Conservation (phyloP, 2,113 vertebrate species). For the Nyctereutes procyonoides region DNA sequence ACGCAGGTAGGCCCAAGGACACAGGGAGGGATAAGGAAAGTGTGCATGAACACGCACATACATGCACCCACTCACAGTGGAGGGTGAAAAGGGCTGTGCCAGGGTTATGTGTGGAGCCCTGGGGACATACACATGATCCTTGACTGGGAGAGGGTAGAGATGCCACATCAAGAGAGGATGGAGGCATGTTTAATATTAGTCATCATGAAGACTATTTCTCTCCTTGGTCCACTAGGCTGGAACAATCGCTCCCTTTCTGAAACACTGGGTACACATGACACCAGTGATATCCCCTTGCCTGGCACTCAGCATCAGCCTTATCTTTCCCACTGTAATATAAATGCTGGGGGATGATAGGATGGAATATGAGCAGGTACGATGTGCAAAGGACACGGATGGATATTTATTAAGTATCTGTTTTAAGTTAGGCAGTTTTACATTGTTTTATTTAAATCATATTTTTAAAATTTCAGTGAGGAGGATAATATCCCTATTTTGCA, state of each 20-base stretch:
- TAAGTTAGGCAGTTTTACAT: neutral
- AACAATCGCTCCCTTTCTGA: neutral
- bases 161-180: neutral
- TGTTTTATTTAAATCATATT: constrained; percentile 41
- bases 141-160: neutral
- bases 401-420: neutral
- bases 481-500: neutral
- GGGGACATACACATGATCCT: neutral
- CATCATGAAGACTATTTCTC: neutral
- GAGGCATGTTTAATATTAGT: neutral
- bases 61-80: neutral
- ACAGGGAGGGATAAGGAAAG: neutral
- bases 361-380: neutral
- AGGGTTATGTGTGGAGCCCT: neutral
- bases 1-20: neutral
- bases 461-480: neutral
- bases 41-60: no score
- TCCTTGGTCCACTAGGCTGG: neutral
- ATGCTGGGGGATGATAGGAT: neutral
- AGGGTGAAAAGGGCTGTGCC: neutral
- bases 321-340: neutral
- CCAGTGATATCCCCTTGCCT: rapidly evolving
- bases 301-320: neutral
- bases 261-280: neutral
- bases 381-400: neutral